These are phyloP conservation scores for Callyntrura sp. DNA, from an alignment of 2,888 invertebrate genomes.

Conservation along the genomic window DNA sequence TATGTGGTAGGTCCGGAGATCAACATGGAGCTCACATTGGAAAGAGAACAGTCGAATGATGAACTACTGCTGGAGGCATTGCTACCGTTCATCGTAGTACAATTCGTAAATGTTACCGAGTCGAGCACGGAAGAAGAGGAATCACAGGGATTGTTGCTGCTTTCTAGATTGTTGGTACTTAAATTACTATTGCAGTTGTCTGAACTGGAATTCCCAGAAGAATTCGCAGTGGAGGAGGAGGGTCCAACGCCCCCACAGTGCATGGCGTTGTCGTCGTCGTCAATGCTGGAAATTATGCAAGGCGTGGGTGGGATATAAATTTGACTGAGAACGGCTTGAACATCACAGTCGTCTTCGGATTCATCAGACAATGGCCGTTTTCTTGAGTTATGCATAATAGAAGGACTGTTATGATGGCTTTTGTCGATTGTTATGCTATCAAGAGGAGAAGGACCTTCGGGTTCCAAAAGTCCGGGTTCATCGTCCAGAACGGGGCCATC, in stretches of 20 bases:
- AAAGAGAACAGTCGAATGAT: conserved; percentile 69
- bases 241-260: conserved; percentile 46
- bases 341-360: conserved; percentile 89
- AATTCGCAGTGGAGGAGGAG: conserved; percentile 13
- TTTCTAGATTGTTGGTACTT: conserved; percentile 13
- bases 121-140: conserved; percentile 68
- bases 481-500: conserved; percentile 74
- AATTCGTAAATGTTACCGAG: conserved; percentile 70
- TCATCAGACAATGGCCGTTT: conserved; percentile 85
- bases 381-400: conserved; percentile 61
- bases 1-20: conserved; percentile 64
- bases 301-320: conserved; percentile 91
- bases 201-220: conserved; percentile 21
- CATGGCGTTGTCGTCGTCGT: conserved; percentile 76
- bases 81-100: conserved; percentile 26
- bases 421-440: conserved; percentile 77
- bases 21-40: conserved; percentile 69
- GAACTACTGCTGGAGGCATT: conserved; percentile 19
- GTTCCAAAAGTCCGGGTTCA: conserved; percentile 66
- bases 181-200: conserved; percentile 28
- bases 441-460: conserved; percentile 70
- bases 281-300: conserved; percentile 87
- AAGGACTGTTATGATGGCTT: conserved; percentile 73
- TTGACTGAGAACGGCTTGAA: conserved; percentile 90
- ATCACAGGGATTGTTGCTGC: conserved; percentile 63